Conservation (phyloP, 1,140 invertebrate genomes). For the Berghia stephanieae region DNA sequence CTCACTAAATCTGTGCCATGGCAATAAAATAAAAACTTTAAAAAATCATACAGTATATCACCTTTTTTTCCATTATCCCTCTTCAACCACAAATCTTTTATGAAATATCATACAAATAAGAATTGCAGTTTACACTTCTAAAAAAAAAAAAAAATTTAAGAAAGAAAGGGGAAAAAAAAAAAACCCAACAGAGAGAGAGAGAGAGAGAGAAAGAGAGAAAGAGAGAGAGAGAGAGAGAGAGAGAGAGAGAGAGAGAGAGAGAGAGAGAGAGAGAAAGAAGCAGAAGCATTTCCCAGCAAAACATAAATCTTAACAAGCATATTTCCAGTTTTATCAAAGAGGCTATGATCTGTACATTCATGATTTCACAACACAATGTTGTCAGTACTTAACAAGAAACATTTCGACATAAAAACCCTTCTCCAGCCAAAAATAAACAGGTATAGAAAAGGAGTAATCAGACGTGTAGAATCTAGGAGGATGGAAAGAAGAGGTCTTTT, state of each 20-base stretch:
- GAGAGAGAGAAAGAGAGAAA: constrained; percentile 9
- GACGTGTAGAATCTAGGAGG: no score
- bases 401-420: not conserved
- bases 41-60: not conserved
- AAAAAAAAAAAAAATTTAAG: not conserved
- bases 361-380: not conserved
- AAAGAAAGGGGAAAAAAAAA: constrained; percentile 3
- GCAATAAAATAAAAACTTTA: not conserved
- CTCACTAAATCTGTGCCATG: not conserved
- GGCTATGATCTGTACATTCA: not conserved
- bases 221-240: not conserved
- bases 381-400: not conserved
- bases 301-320: not conserved
- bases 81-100: not conserved
- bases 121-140: not conserved
- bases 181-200: not conserved
- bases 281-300: not conserved
- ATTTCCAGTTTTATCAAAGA: not conserved
- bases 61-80: no score
- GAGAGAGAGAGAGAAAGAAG: not conserved
- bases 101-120: not conserved
- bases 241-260: not conserved
- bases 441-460: no score
- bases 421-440: no score
- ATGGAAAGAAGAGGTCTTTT: no score